Evolutionary conservation across 2,113 vertebrate genomes (phyloP).

Genomic region (Coracopsis vasa): DNA sequence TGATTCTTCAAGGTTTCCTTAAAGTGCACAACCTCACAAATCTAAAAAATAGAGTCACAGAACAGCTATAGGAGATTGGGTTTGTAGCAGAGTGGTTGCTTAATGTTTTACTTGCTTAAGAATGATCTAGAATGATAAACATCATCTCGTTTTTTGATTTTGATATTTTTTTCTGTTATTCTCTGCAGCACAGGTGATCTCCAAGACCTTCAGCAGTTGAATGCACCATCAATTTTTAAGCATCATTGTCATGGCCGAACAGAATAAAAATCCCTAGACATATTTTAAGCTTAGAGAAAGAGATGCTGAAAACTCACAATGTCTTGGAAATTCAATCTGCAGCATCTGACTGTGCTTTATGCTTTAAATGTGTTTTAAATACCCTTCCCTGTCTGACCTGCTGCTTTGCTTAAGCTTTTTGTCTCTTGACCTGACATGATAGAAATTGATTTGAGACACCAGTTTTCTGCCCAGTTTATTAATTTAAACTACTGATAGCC

Average conservation of each 20-base stretch:
- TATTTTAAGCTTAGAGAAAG: background rate
- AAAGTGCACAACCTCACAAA: background rate
- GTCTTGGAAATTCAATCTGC: background rate
- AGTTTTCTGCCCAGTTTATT: background rate
- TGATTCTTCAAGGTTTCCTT: background rate
- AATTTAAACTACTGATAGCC: background rate
- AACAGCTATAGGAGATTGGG: background rate
- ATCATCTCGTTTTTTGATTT: background rate
- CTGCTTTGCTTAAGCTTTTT: background rate
- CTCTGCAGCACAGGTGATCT: background rate
- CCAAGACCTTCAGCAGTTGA: background rate
- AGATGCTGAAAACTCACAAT: background rate
- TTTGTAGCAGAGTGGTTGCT: background rate
- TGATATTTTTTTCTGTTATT: background rate
- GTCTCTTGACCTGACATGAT: background rate
- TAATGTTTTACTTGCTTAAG: background rate
- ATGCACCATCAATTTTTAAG: background rate
- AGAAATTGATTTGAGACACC: background rate
- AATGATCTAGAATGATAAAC: background rate
- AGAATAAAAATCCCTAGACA: background rate
- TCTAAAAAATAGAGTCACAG: background rate
- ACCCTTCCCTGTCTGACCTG: background rate
- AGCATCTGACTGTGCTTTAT: background rate
- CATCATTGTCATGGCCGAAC: background rate
- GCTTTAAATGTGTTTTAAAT: background rate